Base-by-base conservation (phyloP, 2,888 invertebrate species). In the Endotricha flammealis region DNA sequence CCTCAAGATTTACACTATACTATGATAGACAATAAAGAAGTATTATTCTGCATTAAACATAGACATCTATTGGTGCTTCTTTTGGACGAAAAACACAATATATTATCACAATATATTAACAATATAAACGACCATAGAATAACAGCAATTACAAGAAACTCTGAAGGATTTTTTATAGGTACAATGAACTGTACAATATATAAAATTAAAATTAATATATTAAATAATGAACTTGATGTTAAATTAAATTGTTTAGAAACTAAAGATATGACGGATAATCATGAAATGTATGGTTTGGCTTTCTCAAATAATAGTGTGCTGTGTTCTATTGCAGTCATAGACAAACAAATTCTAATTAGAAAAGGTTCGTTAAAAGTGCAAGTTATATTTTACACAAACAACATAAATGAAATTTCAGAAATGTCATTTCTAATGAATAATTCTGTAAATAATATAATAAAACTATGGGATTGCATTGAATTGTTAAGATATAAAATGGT, bases 71-170 rank as follows among this genome's bases (percentile, higher is more conserved):
- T 82, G 1, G 42, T 63, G 4, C 60, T 70, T 42, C 36, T 72
- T 36, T 42, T 80, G 13, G 65, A 75, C 41, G 36, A 52, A 6
- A 40, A 63, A 7, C 62, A 59, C 27, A 64, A 58, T 27, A 39
- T 73, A 3, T 5, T 74, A 16, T 56, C 62, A 3, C 63, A 81
- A 39, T 53, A 50, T 44, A 28, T 72, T 1, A 57, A 64, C 17
- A 75, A 75, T 40, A 39, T 83, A 0, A 81, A 80, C 54, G 85
- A 85, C 50, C 49, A 72, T 24, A 63, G 57, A 56, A 76, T 85
- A 34, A 59, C 71, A 17, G 53, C 52, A 27, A 58, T 85, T 9
- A 52, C 44, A 2, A 58, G 62, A 29, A 38, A 48, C 1, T 35
- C 44, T 1, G 42, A 63, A 24, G 45, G 41, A 1, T 49, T 71